These are phyloP conservation scores for Paracentrotus lividus DNA, from an alignment of 53 echinoderm and acorn worm genomes.

Conservation along the genomic window DNA sequence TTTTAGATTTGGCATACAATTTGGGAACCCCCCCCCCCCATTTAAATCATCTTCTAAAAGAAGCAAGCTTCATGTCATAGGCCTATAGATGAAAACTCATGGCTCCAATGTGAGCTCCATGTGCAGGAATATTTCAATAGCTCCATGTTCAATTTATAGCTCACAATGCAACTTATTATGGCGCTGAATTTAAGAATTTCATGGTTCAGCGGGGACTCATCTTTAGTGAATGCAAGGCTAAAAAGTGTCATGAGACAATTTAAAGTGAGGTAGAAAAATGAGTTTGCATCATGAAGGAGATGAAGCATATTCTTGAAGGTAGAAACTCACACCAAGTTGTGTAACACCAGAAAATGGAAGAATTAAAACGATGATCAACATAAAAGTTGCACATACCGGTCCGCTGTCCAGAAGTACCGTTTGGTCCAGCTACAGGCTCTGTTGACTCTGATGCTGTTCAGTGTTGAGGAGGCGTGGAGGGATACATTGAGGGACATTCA, in stretches of 20 bases:
- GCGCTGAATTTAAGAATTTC: no score
- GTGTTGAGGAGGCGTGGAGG: background rate
- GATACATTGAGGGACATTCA: background rate
- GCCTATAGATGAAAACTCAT: no score
- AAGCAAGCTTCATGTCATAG: no score
- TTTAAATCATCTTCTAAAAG: no score
- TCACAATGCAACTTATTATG: no score
- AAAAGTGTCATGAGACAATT: background rate
- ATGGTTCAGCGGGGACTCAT: background rate
- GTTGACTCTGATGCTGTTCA: background rate
- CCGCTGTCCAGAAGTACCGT: background rate
- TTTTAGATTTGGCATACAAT: background rate
- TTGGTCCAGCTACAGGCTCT: background rate
- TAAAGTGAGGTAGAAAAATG: constrained; percentile 7
- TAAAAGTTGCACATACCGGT: background rate
- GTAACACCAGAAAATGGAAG: constrained; percentile 2
- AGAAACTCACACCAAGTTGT: background rate
- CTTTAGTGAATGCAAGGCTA: background rate
- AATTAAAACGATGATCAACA: background rate
- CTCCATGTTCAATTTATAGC: no score
- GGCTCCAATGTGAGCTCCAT: no score
- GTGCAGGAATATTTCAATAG: no score
- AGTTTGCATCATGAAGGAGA: background rate
- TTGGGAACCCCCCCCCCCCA: no score
- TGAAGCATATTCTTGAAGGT: background rate